Conservation (phyloP, 2,113 vertebrate genomes). For the Guaruba guarouba region DNA sequence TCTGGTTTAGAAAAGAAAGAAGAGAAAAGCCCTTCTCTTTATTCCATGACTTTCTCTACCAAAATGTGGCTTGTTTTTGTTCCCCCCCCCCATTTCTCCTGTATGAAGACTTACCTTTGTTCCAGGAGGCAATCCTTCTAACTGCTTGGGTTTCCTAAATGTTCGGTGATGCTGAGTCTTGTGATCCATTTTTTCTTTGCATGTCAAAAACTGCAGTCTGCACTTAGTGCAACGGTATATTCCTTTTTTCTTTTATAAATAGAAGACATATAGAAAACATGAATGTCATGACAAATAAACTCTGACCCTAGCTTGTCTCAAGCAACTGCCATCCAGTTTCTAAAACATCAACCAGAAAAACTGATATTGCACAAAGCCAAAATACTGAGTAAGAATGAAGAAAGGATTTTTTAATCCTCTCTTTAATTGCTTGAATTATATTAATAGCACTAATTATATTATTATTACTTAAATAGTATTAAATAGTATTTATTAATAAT, state of each 20-base stretch:
- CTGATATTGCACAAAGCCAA: background rate
- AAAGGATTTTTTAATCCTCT: background rate
- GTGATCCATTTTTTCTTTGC: constrained; percentile 95
- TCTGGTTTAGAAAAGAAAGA: background rate
- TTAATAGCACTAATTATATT: background rate
- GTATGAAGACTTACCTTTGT: constrained; percentile 83
- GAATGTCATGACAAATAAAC: background rate
- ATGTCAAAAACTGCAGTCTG: constrained; percentile 92
- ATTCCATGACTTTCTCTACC: background rate
- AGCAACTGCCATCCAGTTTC: background rate
- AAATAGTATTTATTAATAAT: background rate
- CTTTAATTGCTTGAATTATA: background rate
- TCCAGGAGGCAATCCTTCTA: constrained; percentile 95
- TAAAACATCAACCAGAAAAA: background rate
- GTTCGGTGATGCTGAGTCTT: constrained; percentile 92
- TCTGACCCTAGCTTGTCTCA: background rate
- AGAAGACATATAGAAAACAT: background rate
- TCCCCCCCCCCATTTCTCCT: too few relatives aligned
- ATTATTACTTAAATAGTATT: background rate
- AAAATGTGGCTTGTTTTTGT: background rate
- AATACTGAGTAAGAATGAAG: background rate
- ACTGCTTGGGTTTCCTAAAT: constrained; percentile 89
- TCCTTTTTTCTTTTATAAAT: constrained; percentile 86
- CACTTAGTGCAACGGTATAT: constrained; percentile 96
- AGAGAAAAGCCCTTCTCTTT: background rate